Evolutionary conservation across 1,140 invertebrate species (phyloP), one percentile per base, ranked within the genome.

Genomic region (Schmidtea mediterranea): DNA sequence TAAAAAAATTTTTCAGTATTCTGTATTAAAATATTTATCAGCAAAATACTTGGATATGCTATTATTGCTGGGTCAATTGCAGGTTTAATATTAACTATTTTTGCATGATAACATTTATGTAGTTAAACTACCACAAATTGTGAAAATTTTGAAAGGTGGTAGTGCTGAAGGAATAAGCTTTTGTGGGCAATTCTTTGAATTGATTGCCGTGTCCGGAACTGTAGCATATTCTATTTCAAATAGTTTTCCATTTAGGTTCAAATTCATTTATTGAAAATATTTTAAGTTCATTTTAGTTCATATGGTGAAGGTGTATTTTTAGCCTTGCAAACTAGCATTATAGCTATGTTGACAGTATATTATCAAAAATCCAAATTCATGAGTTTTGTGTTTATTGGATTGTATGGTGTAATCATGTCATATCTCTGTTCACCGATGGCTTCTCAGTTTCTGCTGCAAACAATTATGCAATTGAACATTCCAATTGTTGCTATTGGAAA

Each of bases 101-200:
- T 32, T 6, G 26, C 10, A 32, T 32, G 3, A 32, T n/a, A 32
- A 6, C 3, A 45, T 15, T 45, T 23, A 24, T 21, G 6, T 37
- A 18, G 46, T 48, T 21, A 48, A 48, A 40, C 23, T 48, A 23
- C 46, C 46, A 22, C 46, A 48, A 22, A 15, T 48, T n/a, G 5
- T 48, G 5, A 48, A 48, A 24, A 40, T 48, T 18, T 16, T 48
- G 3, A 48, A 48, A 5, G 23, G 46, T 24, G 23, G 23, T 8
- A 36, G 24, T 40, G 38, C 15, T n/a, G 36, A 40, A 16, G 46
- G 46, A 8, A 15, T 48, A 15, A 38, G 36, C 24, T 13, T 19
- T 16, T 18, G 6, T 18, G 38, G 15, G 9, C 36, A 18, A n/a
- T 18, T 40, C 2, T 23, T 37, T 6, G 46, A 48, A 37, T 23